Evolutionary conservation across 30 jellyfish, hydroid and myxozoan genomes (phyloP).

Genomic region (Cassiopea andromeda): DNA sequence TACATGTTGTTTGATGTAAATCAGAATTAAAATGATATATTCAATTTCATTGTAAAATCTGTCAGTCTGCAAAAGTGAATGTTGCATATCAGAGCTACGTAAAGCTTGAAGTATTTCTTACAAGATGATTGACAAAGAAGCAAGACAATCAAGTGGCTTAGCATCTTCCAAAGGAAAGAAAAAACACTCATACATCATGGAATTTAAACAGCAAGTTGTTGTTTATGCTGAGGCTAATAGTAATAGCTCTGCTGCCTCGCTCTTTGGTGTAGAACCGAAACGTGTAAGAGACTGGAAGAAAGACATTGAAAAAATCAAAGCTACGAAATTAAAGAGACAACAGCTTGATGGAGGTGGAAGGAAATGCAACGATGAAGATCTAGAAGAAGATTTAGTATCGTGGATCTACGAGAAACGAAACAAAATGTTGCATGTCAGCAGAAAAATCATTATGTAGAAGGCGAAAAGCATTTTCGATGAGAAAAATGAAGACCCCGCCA

Average conservation of each 20-base stretch:
- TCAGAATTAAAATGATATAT: no score
- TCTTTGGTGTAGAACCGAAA: not conserved
- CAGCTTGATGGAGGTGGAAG: not conserved
- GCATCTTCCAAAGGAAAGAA: slow-evolving; percentile 51
- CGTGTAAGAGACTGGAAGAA: not conserved
- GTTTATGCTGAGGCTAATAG: slow-evolving; percentile 62
- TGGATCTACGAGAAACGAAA: slow-evolving; percentile 28
- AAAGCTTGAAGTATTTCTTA: slow-evolving; percentile 1
- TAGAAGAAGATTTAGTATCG: slow-evolving; percentile 22
- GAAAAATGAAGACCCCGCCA: not conserved
- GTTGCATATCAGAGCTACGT: not conserved
- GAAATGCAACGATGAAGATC: not conserved
- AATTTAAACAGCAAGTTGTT: slow-evolving; percentile 46
- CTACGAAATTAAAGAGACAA: not conserved
- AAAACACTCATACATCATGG: slow-evolving; percentile 43
- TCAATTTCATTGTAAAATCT: no score
- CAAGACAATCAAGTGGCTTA: slow-evolving; percentile 12
- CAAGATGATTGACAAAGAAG: slow-evolving; percentile 39
- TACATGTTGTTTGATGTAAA: no score
- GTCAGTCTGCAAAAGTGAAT: no score
- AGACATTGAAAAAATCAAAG: not conserved
- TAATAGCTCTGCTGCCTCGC: slow-evolving; percentile 62
- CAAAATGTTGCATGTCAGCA: slow-evolving; percentile 42
- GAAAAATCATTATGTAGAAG: not conserved
- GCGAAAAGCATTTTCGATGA: not conserved